Evolutionary conservation across 2,888 invertebrate species (phyloP), one percentile per base, ranked within the genome.

Genomic region (Xanthorhoe spadicearia): DNA sequence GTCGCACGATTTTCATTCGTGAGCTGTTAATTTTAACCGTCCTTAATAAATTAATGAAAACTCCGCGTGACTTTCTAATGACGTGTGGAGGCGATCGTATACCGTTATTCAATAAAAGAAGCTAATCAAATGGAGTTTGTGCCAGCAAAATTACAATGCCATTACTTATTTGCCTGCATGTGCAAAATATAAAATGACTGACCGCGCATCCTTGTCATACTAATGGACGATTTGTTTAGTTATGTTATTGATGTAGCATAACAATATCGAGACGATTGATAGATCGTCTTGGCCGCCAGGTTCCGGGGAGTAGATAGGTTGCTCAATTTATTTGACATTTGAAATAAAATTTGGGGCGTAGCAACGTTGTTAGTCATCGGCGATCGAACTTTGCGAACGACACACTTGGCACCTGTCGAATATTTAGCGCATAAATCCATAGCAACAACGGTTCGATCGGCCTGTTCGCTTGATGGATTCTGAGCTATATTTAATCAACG

Each of bases 371-470:
- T 93, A 93, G 92, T 93, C 93, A 93, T 93, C 89, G 86, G 84
- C 83, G 84, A 85, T 89, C 92, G 92, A 90, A 89, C 91, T 86
- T 86, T 86, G 81, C 85, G 86, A 89, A 89, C 90, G 93, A 90
- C 93, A 93, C 93, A 93, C 93, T 93, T 93, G 93, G 93, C 93
- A 93, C 92, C 90, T 91, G 91, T 91, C 92, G 92, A 93, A 93
- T 93, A 93, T 91, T 92, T 90, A 86, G 87, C 89, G 89, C 90
- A 92, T 92, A 92, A 92, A 93, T 92, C 90, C 93, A 93, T 92
- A 92, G 89, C 90, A 87, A 87, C 86, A 86, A 88, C 87, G 81
- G 84, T 80, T 83, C 88, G 87, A 89, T 89, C 89, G 81, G 83
- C 81, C 81, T 83, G 85, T 78, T 82, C 86, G 84, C 87, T 85